Percentiles rank a stretch among this genome's conserved stretches.
These are phyloP conservation scores for Apis mellifera DNA, from an alignment of 1,140 invertebrate genomes.

Conservation along the genomic window Amel_HAv3.1 CM009931.2:12577001-12577500, in stretches of 20 bases:
- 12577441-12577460: conserved; percentile 62
- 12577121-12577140: conserved; percentile 48
- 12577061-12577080: neutral
- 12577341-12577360: conserved; percentile 28
- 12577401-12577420: conserved; percentile 26
- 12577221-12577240: too few species aligned
- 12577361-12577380: conserved; percentile 43
- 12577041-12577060: neutral
- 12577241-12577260: neutral
- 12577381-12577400: conserved; percentile 63
- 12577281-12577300: conserved; percentile 49
- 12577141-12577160: conserved; percentile 40
- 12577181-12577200: conserved; percentile 52
- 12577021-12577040: neutral
- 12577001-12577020: neutral
- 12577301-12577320: conserved; percentile 38
- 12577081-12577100: neutral
- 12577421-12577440: conserved; percentile 67
- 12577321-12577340: conserved; percentile 34
- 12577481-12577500: conserved; percentile 47
- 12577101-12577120: conserved; percentile 34
- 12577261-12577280: too few species aligned
- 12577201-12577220: conserved; percentile 52
- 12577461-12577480: conserved; percentile 64
- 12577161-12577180: conserved; percentile 66